Base-by-base conservation (phyloP, 2,797 vertebrate genomes). In the Propithecus perrieri region DNA sequence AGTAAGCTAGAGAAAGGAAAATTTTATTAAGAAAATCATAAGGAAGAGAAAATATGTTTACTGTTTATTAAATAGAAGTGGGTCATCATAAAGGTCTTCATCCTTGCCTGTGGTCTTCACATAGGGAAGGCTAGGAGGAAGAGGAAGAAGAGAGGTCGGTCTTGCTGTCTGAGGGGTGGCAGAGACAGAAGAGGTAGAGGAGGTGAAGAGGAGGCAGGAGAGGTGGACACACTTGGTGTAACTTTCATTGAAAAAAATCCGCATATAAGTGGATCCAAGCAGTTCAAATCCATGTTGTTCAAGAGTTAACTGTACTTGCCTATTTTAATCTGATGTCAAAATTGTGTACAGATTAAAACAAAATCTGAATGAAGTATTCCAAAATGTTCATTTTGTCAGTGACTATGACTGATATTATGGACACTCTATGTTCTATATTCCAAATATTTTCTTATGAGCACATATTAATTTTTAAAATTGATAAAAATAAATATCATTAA, bases 401-500 rank as follows among this genome's bases (percentile, higher is more conserved):
- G 35, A 76, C 22, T 91, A 1, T 81, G 90, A 91, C 22, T 71
- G 24, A 55, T 50, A 71, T 17, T 63, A 63, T 80, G 28, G n/a
- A 15, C 74, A 30, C n/a, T 63, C 24, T n/a, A 41, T 94, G 76
- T 91, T 88, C 41, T 81, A 28, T 89, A 72, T 89, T 46, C 50
- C 61, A 89, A 96, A 53, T 91, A 59, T 93, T 93, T 95, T 92
- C 43, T 89, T 7, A 33, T 69, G 14, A 94, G 35, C 17, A 74
- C 15, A 91, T 63, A 85, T 91, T 83, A 74, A 48, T 88, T 94
- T 63, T 90, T 79, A 30, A 87, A 91, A 17, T 69, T 55, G 30
- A 89, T 80, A 87, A 91, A 95, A 96, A 94, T 91, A 95, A 85
- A 85, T 81, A 33, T 79, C 41, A 87, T 95, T 96, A 89, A 69